phyloP scores from a whole-genome alignment of 92 coral and sea anemone species.

The Isaurus tuberculatus region DNA sequence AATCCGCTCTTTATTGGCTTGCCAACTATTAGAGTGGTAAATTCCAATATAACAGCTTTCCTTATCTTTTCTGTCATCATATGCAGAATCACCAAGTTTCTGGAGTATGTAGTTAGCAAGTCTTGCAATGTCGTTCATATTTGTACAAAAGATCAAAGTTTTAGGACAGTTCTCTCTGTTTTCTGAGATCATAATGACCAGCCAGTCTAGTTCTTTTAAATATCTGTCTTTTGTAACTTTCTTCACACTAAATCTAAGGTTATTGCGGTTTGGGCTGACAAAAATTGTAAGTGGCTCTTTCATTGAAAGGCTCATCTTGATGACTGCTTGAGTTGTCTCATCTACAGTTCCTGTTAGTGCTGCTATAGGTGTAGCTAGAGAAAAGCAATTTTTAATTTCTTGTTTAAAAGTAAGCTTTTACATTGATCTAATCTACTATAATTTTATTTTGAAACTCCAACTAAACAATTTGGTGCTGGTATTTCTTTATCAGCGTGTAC shows the following conservation, averaged over 20 bases:
- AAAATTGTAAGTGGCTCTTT: slow-evolving; percentile 32
- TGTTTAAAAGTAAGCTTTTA: neutral
- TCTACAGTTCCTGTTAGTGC: slow-evolving; percentile 71
- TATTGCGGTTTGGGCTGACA: slow-evolving; percentile 59
- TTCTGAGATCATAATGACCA: slow-evolving; percentile 15
- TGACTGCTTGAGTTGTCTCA: slow-evolving; percentile 44
- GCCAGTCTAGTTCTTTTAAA: slow-evolving; percentile 47
- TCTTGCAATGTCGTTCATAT: slow-evolving; percentile 36
- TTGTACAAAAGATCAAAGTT: slow-evolving; percentile 34
- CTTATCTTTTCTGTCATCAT: neutral
- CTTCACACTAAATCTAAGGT: slow-evolving; percentile 32
- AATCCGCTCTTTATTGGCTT: slow-evolving; percentile 6
- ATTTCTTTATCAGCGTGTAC: too few relatives aligned
- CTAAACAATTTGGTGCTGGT: neutral
- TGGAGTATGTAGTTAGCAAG: slow-evolving; percentile 22
- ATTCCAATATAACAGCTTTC: slow-evolving; percentile 8
- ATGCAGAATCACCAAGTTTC: slow-evolving; percentile 17
- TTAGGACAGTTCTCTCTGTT: slow-evolving; percentile 31
- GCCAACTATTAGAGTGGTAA: slow-evolving; percentile 10
- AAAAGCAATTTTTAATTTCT: neutral
- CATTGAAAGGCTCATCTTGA: slow-evolving; percentile 31
- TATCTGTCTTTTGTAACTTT: slow-evolving; percentile 27
- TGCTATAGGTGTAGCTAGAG: neutral
- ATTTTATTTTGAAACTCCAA: neutral
- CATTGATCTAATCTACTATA: too few relatives aligned